Percentiles rank a stretch among this genome's conserved stretches.
Conservation (phyloP, 1,140 invertebrate species). For the Drosophila gunungcola region DNA sequence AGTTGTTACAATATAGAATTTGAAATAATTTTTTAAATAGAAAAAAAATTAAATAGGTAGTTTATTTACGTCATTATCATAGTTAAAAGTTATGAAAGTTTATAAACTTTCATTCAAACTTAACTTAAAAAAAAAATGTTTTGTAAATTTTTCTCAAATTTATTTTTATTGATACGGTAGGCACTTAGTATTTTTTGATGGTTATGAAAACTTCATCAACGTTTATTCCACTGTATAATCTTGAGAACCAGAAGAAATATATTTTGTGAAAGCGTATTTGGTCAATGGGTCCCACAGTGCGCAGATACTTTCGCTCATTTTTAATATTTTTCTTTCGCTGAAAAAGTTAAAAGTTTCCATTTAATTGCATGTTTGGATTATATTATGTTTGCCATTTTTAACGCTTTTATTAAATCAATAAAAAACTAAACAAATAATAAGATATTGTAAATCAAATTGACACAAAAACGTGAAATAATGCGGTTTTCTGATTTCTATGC, state of each 20-base stretch:
- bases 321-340: constrained; percentile 51
- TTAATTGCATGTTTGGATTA: constrained; percentile 49
- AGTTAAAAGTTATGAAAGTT: too few relatives aligned
- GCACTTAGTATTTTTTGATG: constrained; percentile 9
- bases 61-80: too few relatives aligned
- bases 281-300: constrained; percentile 20
- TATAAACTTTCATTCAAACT: too few relatives aligned
- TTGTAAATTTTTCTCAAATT: neutral
- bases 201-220: constrained; percentile 1
- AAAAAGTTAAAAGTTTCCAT: constrained; percentile 66
- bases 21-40: too few relatives aligned
- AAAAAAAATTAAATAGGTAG: too few relatives aligned
- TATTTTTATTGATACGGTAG: neutral
- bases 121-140: neutral
- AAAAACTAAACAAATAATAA: constrained; percentile 76
- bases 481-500: constrained; percentile 32
- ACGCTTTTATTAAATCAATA: constrained; percentile 71
- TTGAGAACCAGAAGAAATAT: constrained; percentile 15
- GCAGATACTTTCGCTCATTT: constrained; percentile 38
- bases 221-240: constrained; percentile 12
- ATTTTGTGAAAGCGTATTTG: constrained; percentile 16
- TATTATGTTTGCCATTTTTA: constrained; percentile 34
- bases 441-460: constrained; percentile 70
- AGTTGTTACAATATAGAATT: too few relatives aligned
- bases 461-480: constrained; percentile 57